Conservation (phyloP, 2,113 vertebrate genomes). For the Trinectes maculatus region DNA sequence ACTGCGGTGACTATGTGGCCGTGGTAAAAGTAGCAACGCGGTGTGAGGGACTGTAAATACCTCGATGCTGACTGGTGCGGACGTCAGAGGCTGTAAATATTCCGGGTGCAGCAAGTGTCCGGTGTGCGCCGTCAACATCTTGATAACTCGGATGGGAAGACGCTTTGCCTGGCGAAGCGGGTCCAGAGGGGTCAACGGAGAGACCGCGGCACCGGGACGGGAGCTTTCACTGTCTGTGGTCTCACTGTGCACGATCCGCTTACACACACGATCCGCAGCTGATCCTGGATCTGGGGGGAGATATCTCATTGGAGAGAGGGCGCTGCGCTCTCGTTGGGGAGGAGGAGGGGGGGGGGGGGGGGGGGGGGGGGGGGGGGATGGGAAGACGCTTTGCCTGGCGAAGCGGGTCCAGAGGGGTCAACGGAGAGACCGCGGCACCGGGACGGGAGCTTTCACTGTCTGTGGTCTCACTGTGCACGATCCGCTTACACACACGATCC, state of each 20-base stretch:
- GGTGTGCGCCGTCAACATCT: slow-evolving; percentile 93
- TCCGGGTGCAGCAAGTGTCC: slow-evolving; percentile 94
- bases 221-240: slow-evolving; percentile 28
- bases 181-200: slow-evolving; percentile 84
- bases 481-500: slow-evolving; percentile 65
- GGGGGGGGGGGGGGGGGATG: too few relatives aligned
- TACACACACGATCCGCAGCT: slow-evolving; percentile 73
- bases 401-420: slow-evolving; percentile 87
- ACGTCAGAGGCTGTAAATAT: slow-evolving; percentile 92
- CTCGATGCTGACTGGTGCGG: slow-evolving; percentile 93
- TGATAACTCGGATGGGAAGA: slow-evolving; percentile 88
- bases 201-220: slow-evolving; percentile 73
- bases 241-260: slow-evolving; percentile 59
- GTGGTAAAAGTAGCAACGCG: neutral
- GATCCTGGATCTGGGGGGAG: slow-evolving; percentile 82
- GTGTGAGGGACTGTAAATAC: slow-evolving; percentile 72
- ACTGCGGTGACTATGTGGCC: neutral
- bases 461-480: slow-evolving; percentile 53
- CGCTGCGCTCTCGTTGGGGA: slow-evolving; percentile 57
- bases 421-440: slow-evolving; percentile 71
- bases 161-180: slow-evolving; percentile 89
- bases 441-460: slow-evolving; percentile 51
- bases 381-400: slow-evolving; percentile 90
- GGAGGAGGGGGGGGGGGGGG: too few relatives aligned
- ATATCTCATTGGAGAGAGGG: slow-evolving; percentile 87